These are phyloP conservation scores for Oligia fasciuncula DNA, from an alignment of 2,888 invertebrate genomes.

Conservation along the genomic window DNA sequence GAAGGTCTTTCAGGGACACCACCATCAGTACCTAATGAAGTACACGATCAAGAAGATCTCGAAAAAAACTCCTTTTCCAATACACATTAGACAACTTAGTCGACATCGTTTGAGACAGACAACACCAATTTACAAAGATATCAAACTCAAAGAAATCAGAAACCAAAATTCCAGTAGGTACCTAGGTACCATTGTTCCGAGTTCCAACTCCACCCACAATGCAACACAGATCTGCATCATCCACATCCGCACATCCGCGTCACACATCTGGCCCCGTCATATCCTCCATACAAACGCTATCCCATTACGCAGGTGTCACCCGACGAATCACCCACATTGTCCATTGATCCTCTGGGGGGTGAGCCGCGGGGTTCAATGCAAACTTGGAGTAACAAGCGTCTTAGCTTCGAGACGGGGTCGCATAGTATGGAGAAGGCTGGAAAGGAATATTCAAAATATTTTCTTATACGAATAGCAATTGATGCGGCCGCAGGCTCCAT, in stretches of 20 bases:
- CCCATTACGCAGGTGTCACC: constrained; percentile 75
- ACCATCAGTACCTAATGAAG: too few species aligned
- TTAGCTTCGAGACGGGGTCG: constrained; percentile 65
- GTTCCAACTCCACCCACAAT: constrained; percentile 8
- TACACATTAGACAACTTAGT: not conserved
- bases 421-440: constrained; percentile 60
- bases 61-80: not conserved
- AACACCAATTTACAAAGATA: not conserved
- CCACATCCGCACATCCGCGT: constrained; percentile 2
- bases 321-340: constrained; percentile 77
- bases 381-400: constrained; percentile 86
- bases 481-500: too few species aligned
- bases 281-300: constrained; percentile 67
- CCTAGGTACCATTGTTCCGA: constrained; percentile 13
- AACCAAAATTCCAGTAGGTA: too few species aligned
- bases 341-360: constrained; percentile 72
- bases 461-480: too few species aligned
- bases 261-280: constrained; percentile 53
- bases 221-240: constrained; percentile 14
- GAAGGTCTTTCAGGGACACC: too few species aligned
- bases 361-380: constrained; percentile 78
- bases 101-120: not conserved
- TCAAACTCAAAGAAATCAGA: not conserved
- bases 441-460: not conserved
- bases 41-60: too few species aligned